phyloP scores from a whole-genome alignment of 1,140 invertebrate genomes.

The Araneus ventricosus region DNA sequence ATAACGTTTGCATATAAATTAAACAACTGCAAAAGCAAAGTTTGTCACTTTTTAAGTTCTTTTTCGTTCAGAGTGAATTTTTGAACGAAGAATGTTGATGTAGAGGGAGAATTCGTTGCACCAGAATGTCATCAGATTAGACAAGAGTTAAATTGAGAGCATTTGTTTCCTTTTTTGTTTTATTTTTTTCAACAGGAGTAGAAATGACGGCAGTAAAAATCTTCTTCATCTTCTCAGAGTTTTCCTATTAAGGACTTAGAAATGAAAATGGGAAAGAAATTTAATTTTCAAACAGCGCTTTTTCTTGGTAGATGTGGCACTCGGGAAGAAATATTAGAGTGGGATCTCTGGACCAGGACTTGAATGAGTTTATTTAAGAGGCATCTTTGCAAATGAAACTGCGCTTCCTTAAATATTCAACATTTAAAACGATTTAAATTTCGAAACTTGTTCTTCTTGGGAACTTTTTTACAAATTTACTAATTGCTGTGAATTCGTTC shows the following conservation, averaged over 20 bases:
- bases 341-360: not conserved
- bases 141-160: conserved; percentile 26
- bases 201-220: conserved; percentile 28
- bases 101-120: not conserved
- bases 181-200: not conserved
- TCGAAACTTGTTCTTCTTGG: too few species aligned
- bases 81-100: not conserved
- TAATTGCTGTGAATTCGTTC: too few species aligned
- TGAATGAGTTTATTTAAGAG: conserved; percentile 4
- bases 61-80: not conserved
- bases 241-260: conserved; percentile 20
- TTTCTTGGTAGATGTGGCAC: not conserved
- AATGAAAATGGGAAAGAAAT: conserved; percentile 47
- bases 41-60: not conserved
- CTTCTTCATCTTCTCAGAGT: conserved; percentile 8
- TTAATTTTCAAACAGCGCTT: conserved; percentile 33
- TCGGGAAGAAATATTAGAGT: not conserved
- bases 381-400: not conserved
- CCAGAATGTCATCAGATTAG: conserved; percentile 25
- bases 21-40: not conserved
- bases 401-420: not conserved
- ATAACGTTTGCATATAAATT: not conserved
- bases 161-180: not conserved
- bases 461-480: too few species aligned
- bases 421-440: not conserved